Conservation (phyloP, 2,888 invertebrate species). For the Noctua pronuba region DNA sequence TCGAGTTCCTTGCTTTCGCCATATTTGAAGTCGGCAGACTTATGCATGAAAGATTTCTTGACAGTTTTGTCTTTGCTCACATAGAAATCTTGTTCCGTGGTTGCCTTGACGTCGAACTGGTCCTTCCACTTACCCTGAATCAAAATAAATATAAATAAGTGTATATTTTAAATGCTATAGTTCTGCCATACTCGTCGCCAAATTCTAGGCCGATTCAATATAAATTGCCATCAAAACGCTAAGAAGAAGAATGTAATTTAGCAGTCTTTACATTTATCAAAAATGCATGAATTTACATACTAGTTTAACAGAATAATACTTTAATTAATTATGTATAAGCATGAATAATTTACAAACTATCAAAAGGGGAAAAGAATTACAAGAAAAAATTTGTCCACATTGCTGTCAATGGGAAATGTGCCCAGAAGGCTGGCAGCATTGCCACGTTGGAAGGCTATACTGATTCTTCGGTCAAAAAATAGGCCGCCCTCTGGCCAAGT, state of each 20-base stretch:
- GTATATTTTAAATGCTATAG: neutral
- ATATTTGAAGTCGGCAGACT: slow-evolving; percentile 84
- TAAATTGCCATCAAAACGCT: neutral
- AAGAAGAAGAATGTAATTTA: neutral
- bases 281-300: neutral
- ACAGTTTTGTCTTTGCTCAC: slow-evolving; percentile 88
- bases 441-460: neutral
- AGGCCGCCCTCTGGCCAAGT: neutral
- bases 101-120: slow-evolving; percentile 90
- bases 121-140: slow-evolving; percentile 92
- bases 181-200: neutral
- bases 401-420: neutral
- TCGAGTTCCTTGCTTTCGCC: slow-evolving; percentile 78
- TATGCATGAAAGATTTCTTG: slow-evolving; percentile 93
- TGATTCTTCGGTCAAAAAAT: neutral
- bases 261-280: neutral
- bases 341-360: neutral
- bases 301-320: neutral
- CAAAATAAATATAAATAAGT: slow-evolving; percentile 15
- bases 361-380: neutral
- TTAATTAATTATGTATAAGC: neutral
- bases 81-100: slow-evolving; percentile 92
- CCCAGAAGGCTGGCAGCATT: neutral
- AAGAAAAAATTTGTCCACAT: neutral
- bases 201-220: neutral